A percentile compares a stretch with the other conserved stretches of the same genome.
phyloP scores from a whole-genome alignment of 1,140 invertebrate species.

The Drosophila setifemur region DNA sequence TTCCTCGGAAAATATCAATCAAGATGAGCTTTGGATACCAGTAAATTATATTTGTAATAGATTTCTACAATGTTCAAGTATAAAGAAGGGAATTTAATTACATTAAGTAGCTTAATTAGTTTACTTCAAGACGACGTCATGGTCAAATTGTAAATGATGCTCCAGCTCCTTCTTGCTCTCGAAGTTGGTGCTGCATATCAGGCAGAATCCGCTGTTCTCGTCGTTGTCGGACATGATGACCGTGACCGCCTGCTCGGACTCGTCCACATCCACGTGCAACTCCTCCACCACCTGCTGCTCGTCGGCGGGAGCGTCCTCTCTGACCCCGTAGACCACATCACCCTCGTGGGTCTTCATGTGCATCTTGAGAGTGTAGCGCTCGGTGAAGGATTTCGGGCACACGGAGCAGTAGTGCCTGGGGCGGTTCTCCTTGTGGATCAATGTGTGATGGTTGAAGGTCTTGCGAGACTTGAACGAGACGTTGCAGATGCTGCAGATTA shows the following conservation, averaged over 20 bases:
- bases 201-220: slow-evolving; percentile 57
- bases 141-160: slow-evolving; percentile 69
- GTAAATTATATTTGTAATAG: slow-evolving; percentile 17
- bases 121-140: slow-evolving; percentile 73
- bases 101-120: slow-evolving; percentile 2
- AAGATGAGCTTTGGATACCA: not conserved
- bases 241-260: slow-evolving; percentile 68
- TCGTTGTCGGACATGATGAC: slow-evolving; percentile 70
- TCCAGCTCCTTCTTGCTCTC: slow-evolving; percentile 71
- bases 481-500: slow-evolving; percentile 78
- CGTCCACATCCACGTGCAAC: slow-evolving; percentile 67
- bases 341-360: slow-evolving; percentile 77
- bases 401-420: slow-evolving; percentile 69
- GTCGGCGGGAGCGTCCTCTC: slow-evolving; percentile 53
- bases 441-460: slow-evolving; percentile 76
- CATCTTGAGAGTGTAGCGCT: slow-evolving; percentile 79
- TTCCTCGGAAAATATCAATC: not conserved
- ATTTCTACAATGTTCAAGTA: slow-evolving; percentile 6
- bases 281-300: slow-evolving; percentile 69
- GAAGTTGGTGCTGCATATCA: slow-evolving; percentile 68
- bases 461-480: slow-evolving; percentile 76
- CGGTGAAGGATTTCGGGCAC: slow-evolving; percentile 75
- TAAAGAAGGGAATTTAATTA: not conserved
- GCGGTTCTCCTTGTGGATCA: slow-evolving; percentile 75
- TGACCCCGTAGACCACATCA: slow-evolving; percentile 60